Base-by-base conservation (phyloP, 2,113 vertebrate genomes). In the Otolemur garnettii region DNA sequence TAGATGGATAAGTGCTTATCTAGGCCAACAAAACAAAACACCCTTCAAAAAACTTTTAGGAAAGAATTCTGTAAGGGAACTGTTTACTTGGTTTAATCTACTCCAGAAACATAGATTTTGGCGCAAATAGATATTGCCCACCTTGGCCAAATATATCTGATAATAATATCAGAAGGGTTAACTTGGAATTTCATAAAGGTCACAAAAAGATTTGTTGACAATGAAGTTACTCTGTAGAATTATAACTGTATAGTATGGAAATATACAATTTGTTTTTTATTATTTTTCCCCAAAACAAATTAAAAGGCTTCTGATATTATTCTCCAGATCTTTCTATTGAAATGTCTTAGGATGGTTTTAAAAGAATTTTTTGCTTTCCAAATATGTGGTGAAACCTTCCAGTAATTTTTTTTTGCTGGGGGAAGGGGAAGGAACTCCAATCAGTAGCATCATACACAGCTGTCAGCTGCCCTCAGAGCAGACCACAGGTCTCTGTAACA, bases 231-330 rank as follows among this genome's bases (percentile, higher is more conserved):
- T 60, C 66, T 88, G 53, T 74, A 30, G 24, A 97, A 57, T 93
- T 87, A 79, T 15, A 92, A 82, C 11, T 66, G 13, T 55, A 79
- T 14, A 21, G 18, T 53, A 45, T 33, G 77, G 53, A 94, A 88
- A 64, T 42, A 57, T 42, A 64, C 5, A 55, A 45, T 86, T 92
- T 60, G 22, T 38, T 93, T 86, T 89, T 53, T 66, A 69, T 24
- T 71, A 24, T 72, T 91, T 85, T 82, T n/a, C 14, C 28, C 60
- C 38, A 18, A 35, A 88, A 38, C 35, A 72, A 88, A 50, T 92
- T 64, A 38, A 94, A 97, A 90, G 17, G 3, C 59, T 83, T 92
- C 50, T 90, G 59, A 38, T 75, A 91, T 26, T 6, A n/a, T 66
- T 78, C 33, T 82, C 53, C 33, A 68, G 19, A 74, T 91, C 72